A percentile compares a stretch with the other conserved stretches of the same genome.
Conservation (phyloP, 2,113 vertebrate species). For the Mionectes macconnelli region DNA sequence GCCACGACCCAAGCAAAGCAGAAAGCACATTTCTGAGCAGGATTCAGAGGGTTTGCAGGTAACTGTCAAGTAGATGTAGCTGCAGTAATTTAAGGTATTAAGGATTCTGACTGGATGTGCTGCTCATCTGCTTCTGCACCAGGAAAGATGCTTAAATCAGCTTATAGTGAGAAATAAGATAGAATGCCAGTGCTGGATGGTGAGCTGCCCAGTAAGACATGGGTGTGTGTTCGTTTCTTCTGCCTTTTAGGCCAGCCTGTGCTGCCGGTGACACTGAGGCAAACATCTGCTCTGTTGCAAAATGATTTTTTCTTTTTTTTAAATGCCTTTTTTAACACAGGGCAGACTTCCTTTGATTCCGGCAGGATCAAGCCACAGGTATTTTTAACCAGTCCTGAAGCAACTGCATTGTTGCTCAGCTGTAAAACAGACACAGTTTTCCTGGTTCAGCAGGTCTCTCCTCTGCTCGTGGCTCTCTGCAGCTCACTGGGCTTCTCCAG, state of each 20-base stretch:
- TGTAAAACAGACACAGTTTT: neutral
- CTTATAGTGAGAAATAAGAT: neutral
- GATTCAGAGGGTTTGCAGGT: neutral
- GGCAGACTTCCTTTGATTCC: neutral
- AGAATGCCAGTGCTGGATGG: neutral
- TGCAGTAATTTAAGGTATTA: neutral
- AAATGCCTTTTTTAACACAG: neutral
- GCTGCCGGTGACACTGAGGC: neutral
- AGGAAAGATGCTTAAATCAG: neutral
- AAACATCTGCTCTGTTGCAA: neutral
- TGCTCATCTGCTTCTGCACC: neutral
- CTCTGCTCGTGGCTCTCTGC: neutral
- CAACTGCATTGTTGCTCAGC: neutral
- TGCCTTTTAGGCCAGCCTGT: neutral
- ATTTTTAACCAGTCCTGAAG: constrained; percentile 10
- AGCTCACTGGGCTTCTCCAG: neutral
- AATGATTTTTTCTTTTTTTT: neutral
- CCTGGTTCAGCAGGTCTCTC: neutral
- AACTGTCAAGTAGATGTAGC: neutral
- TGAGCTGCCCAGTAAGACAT: neutral
- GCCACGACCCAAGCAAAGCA: neutral
- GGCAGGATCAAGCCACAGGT: neutral
- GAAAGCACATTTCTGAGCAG: constrained; percentile 12
- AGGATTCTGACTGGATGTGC: neutral
- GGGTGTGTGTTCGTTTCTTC: neutral